Percentiles rank a stretch among this genome's conserved stretches.
Evolutionary conservation across 2,888 invertebrate genomes (phyloP).

Genomic region (Scrobipalpa atriplicella): DNA sequence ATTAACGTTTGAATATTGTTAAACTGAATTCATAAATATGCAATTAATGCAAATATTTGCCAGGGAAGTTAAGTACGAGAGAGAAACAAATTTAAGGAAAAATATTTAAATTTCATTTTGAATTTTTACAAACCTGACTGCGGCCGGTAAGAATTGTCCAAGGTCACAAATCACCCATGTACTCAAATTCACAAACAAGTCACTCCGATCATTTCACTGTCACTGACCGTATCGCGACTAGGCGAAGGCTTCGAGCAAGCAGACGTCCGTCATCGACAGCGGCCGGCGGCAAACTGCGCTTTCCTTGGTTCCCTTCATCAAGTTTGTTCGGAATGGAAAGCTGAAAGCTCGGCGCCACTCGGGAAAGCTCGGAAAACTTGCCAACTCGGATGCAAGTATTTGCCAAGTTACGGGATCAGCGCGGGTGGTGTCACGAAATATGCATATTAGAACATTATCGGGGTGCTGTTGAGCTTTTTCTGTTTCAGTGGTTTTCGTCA

Average conservation of each 20-base stretch:
- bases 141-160: neutral
- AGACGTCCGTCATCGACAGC: conserved; percentile 45
- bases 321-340: conserved; percentile 47
- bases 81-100: neutral
- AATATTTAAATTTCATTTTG: neutral
- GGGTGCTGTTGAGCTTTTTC: neutral
- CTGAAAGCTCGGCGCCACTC: conserved; percentile 52
- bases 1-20: conserved; percentile 13
- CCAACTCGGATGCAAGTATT: conserved; percentile 12
- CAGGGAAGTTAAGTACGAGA: neutral
- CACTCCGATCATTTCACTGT: conserved; percentile 55
- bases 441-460: neutral
- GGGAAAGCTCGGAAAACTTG: conserved; percentile 39
- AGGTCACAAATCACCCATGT: conserved; percentile 40
- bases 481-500: neutral
- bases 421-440: neutral
- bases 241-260: conserved; percentile 16
- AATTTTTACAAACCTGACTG: neutral
- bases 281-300: conserved; percentile 57
- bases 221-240: conserved; percentile 45
- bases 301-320: conserved; percentile 38
- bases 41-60: conserved; percentile 12
- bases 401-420: conserved; percentile 6
- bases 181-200: conserved; percentile 44
- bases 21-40: conserved; percentile 19